Conservation (phyloP, 2,888 invertebrate genomes). For the Macrophya alboannulata region DNA sequence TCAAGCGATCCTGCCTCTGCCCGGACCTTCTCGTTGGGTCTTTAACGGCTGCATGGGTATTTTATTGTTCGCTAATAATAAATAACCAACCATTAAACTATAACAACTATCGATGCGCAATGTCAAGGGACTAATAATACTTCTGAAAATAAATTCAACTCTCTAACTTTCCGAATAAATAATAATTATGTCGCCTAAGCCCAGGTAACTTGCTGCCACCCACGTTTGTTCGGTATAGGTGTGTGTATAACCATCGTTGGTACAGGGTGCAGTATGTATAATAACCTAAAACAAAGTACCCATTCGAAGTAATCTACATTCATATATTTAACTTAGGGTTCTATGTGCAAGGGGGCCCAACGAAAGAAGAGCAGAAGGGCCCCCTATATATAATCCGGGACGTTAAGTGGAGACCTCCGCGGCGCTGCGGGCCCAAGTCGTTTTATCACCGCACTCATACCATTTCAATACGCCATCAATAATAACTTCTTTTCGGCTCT, state of each 20-base stretch:
- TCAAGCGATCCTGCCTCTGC: constrained; percentile 68
- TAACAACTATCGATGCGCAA: constrained; percentile 18
- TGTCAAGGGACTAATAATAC: background rate
- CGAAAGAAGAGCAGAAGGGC: constrained; percentile 69
- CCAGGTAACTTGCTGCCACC: background rate
- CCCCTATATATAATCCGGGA: constrained; percentile 75
- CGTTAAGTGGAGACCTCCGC: constrained; percentile 79
- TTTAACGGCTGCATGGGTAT: constrained; percentile 72
- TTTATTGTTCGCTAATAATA: constrained; percentile 72
- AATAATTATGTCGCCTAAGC: background rate
- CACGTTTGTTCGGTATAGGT: background rate
- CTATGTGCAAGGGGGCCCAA: constrained; percentile 68
- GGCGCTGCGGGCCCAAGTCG: constrained; percentile 74
- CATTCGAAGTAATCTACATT: constrained; percentile 69
- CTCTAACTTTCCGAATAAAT: background rate
- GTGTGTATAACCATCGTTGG: background rate
- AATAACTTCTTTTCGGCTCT: constrained; percentile 74
- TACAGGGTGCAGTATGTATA: constrained; percentile 19
- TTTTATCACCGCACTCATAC: constrained; percentile 79
- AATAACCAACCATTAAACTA: constrained; percentile 63
- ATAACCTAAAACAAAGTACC: constrained; percentile 69
- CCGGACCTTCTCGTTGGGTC: constrained; percentile 69
- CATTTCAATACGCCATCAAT: constrained; percentile 80
- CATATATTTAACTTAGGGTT: constrained; percentile 70
- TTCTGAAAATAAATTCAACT: background rate